Conservation (phyloP, 2,797 vertebrate genomes). For the Bovichtus diacanthus region DNA sequence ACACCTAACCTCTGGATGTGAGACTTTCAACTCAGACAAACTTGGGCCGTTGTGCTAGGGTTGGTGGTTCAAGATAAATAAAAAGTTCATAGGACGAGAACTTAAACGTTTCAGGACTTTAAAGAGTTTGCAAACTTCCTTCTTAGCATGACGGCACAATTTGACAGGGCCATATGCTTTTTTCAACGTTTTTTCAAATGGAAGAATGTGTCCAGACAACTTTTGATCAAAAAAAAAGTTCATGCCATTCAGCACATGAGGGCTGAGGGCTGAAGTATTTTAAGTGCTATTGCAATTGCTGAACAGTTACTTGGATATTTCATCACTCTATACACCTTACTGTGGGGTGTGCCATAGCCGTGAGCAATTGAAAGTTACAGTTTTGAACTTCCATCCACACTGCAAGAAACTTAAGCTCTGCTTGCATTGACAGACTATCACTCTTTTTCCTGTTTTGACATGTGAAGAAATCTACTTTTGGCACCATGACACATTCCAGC, state of each 20-base stretch:
- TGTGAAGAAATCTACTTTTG: constrained; percentile 23
- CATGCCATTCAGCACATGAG: constrained; percentile 24
- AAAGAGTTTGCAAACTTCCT: constrained; percentile 17
- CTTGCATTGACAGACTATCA: constrained; percentile 3
- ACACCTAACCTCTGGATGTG: background rate
- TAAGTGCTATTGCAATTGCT: constrained; percentile 17
- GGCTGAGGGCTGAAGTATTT: constrained; percentile 2
- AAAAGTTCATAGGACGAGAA: background rate
- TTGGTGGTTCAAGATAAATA: background rate
- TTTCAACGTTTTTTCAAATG: background rate
- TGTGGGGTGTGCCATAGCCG: background rate
- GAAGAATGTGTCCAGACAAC: constrained; percentile 17
- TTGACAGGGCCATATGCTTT: background rate
- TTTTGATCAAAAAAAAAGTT: background rate
- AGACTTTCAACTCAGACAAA: constrained; percentile 2
- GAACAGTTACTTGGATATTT: constrained; percentile 48
- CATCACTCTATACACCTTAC: constrained; percentile 39
- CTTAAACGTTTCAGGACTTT: background rate
- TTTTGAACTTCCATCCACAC: constrained; percentile 2
- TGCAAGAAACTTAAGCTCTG: background rate
- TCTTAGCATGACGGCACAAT: constrained; percentile 20
- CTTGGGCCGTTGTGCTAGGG: background rate
- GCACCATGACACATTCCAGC: constrained; percentile 9
- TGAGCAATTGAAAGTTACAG: constrained; percentile 25
- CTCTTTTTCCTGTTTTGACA: background rate